Evolutionary conservation across 2,888 invertebrate species (phyloP).

Genomic region (Meandrusa payeni): DNA sequence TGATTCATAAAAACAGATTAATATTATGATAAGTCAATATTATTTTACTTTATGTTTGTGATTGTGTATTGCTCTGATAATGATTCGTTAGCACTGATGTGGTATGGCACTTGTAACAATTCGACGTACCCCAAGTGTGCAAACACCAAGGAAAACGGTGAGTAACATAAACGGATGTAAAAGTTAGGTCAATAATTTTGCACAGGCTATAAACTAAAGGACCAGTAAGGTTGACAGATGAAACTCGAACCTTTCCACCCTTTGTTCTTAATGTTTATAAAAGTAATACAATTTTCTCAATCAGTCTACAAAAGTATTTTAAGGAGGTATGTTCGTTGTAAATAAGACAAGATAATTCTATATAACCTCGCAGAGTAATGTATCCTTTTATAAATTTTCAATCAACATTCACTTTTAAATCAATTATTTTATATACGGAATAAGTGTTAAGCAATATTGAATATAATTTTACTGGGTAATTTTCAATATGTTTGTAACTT

Average conservation of each 20-base stretch:
- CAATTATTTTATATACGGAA: too few relatives aligned
- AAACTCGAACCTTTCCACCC: slow-evolving; percentile 15
- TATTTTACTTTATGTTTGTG: slow-evolving; percentile 68
- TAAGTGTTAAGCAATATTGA: too few relatives aligned
- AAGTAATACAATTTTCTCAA: too few relatives aligned
- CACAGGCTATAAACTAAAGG: slow-evolving; percentile 22
- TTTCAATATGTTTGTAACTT: too few relatives aligned
- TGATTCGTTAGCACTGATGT: slow-evolving; percentile 70
- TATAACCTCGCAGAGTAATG: background rate
- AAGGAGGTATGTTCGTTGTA: background rate
- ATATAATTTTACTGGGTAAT: too few relatives aligned
- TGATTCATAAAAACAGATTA: slow-evolving; percentile 59
- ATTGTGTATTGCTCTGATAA: slow-evolving; percentile 67
- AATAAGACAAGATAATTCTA: background rate
- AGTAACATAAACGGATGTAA: slow-evolving; percentile 47
- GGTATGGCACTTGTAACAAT: slow-evolving; percentile 79
- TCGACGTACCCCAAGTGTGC: slow-evolving; percentile 77
- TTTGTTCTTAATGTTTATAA: slow-evolving; percentile 17
- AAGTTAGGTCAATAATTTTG: slow-evolving; percentile 37
- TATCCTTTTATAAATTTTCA: too few relatives aligned
- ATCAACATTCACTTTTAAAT: too few relatives aligned
- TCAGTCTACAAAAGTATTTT: too few relatives aligned
- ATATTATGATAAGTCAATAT: slow-evolving; percentile 58
- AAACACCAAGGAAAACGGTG: slow-evolving; percentile 75
- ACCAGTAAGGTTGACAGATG: slow-evolving; percentile 22